phyloP scores from a whole-genome alignment of 2,113 vertebrate genomes.

The Pycnonotus jocosus region DNA sequence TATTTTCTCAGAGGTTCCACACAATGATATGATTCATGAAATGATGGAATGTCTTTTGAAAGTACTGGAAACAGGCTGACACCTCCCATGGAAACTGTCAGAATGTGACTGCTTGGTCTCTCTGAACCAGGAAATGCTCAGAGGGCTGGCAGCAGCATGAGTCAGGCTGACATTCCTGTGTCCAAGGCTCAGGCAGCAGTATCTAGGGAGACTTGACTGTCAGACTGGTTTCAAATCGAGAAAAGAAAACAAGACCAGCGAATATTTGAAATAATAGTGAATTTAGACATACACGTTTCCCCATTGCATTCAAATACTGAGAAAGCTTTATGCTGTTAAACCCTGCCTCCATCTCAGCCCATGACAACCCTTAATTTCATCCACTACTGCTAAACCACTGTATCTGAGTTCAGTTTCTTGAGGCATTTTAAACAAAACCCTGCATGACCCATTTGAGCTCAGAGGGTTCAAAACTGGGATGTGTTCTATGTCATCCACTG shows the following conservation, averaged over 20 bases:
- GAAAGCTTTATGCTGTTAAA: not conserved
- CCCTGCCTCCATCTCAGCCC: not conserved
- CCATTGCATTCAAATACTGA: not conserved
- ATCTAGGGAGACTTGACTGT: not conserved
- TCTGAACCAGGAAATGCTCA: not conserved
- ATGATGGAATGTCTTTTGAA: conserved; percentile 15
- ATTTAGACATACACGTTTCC: not conserved
- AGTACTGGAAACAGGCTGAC: not conserved
- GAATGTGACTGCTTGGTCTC: not conserved
- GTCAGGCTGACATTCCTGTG: not conserved
- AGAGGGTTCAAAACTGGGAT: not conserved
- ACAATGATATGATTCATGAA: not conserved
- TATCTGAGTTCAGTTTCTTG: not conserved
- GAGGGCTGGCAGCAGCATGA: not conserved
- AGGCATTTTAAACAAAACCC: not conserved
- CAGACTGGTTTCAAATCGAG: not conserved
- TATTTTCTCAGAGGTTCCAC: not conserved
- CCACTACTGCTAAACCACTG: not conserved
- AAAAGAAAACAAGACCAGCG: not conserved
- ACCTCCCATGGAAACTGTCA: not conserved
- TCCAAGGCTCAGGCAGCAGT: not conserved
- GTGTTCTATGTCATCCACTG: not conserved
- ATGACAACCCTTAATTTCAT: not conserved
- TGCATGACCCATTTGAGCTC: not conserved
- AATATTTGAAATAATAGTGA: not conserved